Evolutionary conservation across 2,888 invertebrate species (phyloP).

Genomic region (Acleris holmiana): DNA sequence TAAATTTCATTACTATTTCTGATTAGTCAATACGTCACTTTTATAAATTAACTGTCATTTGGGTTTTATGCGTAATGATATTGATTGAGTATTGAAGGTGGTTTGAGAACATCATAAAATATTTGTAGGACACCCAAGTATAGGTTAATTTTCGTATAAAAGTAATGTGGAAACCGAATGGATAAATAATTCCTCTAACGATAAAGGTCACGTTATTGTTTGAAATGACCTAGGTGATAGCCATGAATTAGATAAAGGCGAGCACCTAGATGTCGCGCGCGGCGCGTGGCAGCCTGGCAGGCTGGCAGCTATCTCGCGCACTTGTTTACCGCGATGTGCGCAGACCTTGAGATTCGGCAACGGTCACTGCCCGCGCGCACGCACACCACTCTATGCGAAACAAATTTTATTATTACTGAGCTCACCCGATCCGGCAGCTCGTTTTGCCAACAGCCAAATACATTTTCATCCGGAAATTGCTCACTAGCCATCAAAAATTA

Average conservation of each 20-base stretch:
- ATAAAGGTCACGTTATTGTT: background rate
- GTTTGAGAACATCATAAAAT: no score
- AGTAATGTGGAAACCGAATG: no score
- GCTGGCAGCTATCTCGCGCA: constrained; percentile 54
- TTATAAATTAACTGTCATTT: no score
- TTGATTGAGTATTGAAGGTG: no score
- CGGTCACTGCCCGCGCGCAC: constrained; percentile 78
- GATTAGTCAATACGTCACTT: no score
- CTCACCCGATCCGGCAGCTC: constrained; percentile 41
- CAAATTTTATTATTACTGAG: constrained; percentile 64
- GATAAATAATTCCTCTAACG: no score
- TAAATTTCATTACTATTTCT: no score
- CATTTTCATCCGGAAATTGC: constrained; percentile 57
- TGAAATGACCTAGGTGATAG: background rate
- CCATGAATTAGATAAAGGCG: constrained; percentile 9
- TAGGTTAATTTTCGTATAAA: background rate
- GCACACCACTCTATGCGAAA: constrained; percentile 52
- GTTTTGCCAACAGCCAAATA: constrained; percentile 52
- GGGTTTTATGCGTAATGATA: no score
- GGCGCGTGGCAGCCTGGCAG: constrained; percentile 7
- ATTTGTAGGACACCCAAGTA: background rate
- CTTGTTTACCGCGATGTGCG: constrained; percentile 78
- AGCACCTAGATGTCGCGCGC: constrained; percentile 17
- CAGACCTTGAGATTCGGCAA: constrained; percentile 82
- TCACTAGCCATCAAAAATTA: constrained; percentile 40